Evolutionary conservation across 1,140 invertebrate species (phyloP).

Genomic region (Trichomalopsis sarcophagae): DNA sequence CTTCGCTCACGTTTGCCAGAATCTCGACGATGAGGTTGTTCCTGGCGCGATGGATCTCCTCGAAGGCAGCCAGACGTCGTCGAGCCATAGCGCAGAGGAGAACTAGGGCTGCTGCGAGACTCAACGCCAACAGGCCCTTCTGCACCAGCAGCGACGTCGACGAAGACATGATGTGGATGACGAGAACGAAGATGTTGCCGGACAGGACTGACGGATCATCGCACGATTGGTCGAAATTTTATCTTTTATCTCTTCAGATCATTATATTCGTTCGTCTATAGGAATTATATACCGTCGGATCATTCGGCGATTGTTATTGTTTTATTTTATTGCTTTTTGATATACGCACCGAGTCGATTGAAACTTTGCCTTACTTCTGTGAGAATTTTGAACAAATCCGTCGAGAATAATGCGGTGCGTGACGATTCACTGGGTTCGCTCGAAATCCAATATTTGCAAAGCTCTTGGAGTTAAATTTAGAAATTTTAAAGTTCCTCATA

Average conservation of each 20-base stretch:
- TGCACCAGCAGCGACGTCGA: background rate
- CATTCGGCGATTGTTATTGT: background rate
- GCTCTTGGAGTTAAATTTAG: background rate
- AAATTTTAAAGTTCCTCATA: background rate
- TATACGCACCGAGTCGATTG: background rate
- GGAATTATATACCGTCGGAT: background rate
- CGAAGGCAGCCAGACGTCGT: background rate
- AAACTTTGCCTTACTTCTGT: background rate
- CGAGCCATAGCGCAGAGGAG: constrained; percentile 18
- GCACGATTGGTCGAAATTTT: background rate
- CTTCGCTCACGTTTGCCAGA: constrained; percentile 67
- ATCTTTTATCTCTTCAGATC: background rate
- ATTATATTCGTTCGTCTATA: background rate
- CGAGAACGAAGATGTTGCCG: too few species aligned
- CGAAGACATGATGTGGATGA: background rate
- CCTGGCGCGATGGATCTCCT: background rate
- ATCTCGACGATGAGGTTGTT: constrained; percentile 58
- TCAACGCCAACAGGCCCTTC: constrained; percentile 2
- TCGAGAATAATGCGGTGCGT: background rate
- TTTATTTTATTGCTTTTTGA: background rate
- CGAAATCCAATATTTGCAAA: background rate
- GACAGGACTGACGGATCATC: background rate
- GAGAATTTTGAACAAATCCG: background rate
- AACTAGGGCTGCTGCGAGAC: background rate
- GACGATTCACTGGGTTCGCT: background rate